A percentile compares a stretch with the other conserved stretches of the same genome.
Evolutionary conservation across 2,113 vertebrate species (phyloP).

Genomic region (Oreochromis aureus): DNA sequence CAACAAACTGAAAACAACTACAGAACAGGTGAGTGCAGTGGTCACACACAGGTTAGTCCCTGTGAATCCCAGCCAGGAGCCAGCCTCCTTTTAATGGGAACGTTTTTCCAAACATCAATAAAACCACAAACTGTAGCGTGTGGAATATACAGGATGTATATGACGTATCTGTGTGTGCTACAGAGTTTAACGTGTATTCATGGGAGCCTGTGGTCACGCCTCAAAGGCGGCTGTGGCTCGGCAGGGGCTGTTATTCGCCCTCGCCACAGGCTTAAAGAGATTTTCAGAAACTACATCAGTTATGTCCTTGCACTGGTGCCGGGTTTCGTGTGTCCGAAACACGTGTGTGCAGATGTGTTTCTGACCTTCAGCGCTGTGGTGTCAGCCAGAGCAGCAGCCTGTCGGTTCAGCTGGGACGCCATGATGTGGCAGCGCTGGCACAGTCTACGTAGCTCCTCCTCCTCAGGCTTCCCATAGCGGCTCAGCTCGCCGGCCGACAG

Average conservation of each 20-base stretch:
- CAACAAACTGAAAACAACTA: not conserved
- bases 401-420: constrained; percentile 77
- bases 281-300: not conserved
- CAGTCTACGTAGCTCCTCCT: constrained; percentile 55
- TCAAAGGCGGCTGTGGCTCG: not conserved
- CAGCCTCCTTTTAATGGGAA: not conserved
- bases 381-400: constrained; percentile 77
- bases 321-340: not conserved
- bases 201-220: not conserved
- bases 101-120: not conserved
- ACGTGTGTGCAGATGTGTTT: not conserved
- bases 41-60: not conserved
- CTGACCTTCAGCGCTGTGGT: constrained; percentile 73
- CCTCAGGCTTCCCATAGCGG: constrained; percentile 41
- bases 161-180: not conserved
- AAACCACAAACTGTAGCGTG: not conserved
- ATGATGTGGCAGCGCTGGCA: constrained; percentile 82
- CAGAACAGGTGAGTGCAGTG: not conserved
- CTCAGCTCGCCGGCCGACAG: constrained; percentile 64
- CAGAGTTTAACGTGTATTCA: not conserved
- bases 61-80: not conserved
- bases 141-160: not conserved
- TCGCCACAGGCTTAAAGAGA: not conserved
- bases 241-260: not conserved
- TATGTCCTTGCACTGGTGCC: not conserved